Evolutionary conservation across 2,888 invertebrate species (phyloP).

Genomic region (Sericinus montela): DNA sequence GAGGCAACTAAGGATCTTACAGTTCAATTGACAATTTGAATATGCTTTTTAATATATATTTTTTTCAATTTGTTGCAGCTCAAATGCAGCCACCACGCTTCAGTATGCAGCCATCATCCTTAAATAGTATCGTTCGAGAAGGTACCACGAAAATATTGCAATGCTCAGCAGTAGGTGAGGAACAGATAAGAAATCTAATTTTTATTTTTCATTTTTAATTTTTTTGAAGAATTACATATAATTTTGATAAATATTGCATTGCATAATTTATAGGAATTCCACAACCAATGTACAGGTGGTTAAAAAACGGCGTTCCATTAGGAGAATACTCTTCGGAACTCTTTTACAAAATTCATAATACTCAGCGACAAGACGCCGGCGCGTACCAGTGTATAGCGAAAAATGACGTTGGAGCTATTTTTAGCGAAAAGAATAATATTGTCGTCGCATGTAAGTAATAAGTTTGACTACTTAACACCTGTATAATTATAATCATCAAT

Average conservation of each 20-base stretch:
- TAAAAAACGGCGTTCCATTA: constrained; percentile 90
- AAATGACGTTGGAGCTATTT: constrained; percentile 94
- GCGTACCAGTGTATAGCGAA: constrained; percentile 95
- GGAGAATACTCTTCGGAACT: constrained; percentile 90
- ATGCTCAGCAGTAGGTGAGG: constrained; percentile 93
- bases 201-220: too few species aligned
- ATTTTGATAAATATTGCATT: too few species aligned
- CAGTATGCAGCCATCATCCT: constrained; percentile 91
- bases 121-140: constrained; percentile 91
- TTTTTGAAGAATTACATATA: not conserved
- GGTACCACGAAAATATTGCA: constrained; percentile 94
- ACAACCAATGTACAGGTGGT: constrained; percentile 95
- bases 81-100: constrained; percentile 91
- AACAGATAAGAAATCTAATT: not conserved
- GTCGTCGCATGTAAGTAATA: constrained; percentile 95
- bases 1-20: too few species aligned
- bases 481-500: too few species aligned
- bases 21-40: too few species aligned
- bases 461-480: too few species aligned
- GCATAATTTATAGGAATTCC: constrained; percentile 85
- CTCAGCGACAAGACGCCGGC: constrained; percentile 90
- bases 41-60: not conserved
- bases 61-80: constrained; percentile 47
- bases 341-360: constrained; percentile 90
- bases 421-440: constrained; percentile 93